A percentile compares a stretch with the other conserved stretches of the same genome.
Conservation (phyloP, 2,888 invertebrate species). For the Taenaris catops region DNA sequence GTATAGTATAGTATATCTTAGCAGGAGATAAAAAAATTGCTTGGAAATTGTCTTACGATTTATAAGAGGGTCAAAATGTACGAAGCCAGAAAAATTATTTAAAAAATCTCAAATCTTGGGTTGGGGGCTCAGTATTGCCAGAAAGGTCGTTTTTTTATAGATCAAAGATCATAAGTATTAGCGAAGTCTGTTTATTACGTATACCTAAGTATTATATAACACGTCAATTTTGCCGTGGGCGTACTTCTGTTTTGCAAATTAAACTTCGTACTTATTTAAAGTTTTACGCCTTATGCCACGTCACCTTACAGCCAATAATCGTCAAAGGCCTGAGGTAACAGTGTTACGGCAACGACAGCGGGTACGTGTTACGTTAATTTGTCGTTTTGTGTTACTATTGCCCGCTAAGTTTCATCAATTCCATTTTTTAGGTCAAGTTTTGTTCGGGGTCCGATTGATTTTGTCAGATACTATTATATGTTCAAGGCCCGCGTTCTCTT, state of each 20-base stretch:
- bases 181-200: constrained; percentile 1
- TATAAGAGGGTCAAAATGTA: no score
- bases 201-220: constrained; percentile 12
- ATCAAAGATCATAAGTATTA: no score
- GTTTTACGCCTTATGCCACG: constrained; percentile 16
- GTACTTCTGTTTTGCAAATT: constrained; percentile 16
- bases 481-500: constrained; percentile 78
- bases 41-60: no score
- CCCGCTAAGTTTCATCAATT: constrained; percentile 51
- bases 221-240: constrained; percentile 13
- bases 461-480: constrained; percentile 75
- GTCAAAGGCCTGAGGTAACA: constrained; percentile 16
- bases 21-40: no score
- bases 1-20: no score
- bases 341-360: constrained; percentile 8
- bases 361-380: constrained; percentile 8
- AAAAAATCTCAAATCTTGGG: no score
- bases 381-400: constrained; percentile 11
- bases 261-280: constrained; percentile 10
- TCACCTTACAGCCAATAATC: constrained; percentile 14
- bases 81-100: no score
- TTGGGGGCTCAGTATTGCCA: no score
- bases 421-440: constrained; percentile 74
- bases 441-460: constrained; percentile 73
- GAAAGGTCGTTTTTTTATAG: neutral